phyloP scores from a whole-genome alignment of 2,888 invertebrate genomes.

The Branchellion lobata region DNA sequence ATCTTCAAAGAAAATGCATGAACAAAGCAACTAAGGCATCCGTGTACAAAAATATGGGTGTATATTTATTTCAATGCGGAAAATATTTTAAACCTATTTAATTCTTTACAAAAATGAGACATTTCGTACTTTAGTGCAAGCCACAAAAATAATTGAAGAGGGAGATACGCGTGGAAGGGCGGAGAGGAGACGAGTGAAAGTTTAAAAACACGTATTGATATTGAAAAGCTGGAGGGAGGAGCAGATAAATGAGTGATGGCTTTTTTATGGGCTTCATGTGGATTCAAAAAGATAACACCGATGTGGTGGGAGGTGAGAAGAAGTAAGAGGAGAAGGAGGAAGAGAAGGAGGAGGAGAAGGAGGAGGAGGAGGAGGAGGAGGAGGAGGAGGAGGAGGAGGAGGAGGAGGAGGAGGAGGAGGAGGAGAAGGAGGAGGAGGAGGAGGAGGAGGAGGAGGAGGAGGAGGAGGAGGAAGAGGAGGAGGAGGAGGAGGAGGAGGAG shows the following conservation, averaged over 20 bases:
- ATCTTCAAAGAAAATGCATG: neutral
- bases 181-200: neutral
- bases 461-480: neutral
- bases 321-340: too few relatives aligned
- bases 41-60: constrained; percentile 34
- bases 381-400: constrained; percentile 25
- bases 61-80: neutral
- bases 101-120: neutral
- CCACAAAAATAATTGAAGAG: neutral
- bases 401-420: constrained; percentile 3
- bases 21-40: constrained; percentile 42
- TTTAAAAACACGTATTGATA: neutral
- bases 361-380: neutral
- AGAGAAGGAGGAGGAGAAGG: constrained; percentile 10
- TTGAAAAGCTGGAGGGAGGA: constrained; percentile 11
- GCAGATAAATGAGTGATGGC: neutral
- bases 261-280: neutral
- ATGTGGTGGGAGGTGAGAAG: too few relatives aligned
- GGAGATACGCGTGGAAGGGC: neutral
- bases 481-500: neutral
- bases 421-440: constrained; percentile 18
- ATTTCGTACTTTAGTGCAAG: neutral
- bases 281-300: neutral
- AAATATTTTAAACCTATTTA: constrained; percentile 17
- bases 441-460: constrained; percentile 7